phyloP scores from a whole-genome alignment of 2,888 invertebrate genomes.

The Prenolepis imparis region DNA sequence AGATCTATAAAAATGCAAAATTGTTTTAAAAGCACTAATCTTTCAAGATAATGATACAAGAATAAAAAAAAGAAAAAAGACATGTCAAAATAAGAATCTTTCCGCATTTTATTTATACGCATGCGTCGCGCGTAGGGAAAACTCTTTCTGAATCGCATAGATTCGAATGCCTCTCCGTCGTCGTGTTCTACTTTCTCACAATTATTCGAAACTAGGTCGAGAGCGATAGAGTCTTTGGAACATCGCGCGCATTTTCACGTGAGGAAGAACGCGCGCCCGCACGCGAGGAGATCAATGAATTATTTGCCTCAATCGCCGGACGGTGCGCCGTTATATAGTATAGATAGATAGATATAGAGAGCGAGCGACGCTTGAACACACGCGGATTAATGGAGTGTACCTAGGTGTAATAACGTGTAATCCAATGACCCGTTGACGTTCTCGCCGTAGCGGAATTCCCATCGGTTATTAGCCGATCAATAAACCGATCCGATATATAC shows the following conservation, averaged over 20 bases:
- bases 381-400: slow-evolving; percentile 43
- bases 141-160: slow-evolving; percentile 24
- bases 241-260: slow-evolving; percentile 16
- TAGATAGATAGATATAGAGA: no score
- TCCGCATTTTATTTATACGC: slow-evolving; percentile 2
- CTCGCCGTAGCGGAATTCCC: slow-evolving; percentile 56
- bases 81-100: background rate
- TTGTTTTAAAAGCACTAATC: background rate
- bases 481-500: slow-evolving; percentile 35
- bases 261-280: background rate
- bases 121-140: slow-evolving; percentile 24
- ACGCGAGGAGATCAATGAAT: slow-evolving; percentile 34
- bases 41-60: background rate
- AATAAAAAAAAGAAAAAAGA: background rate
- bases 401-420: slow-evolving; percentile 48
- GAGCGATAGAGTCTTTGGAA: slow-evolving; percentile 3
- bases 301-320: slow-evolving; percentile 19
- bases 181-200: slow-evolving; percentile 44
- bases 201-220: slow-evolving; percentile 53
- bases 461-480: slow-evolving; percentile 42
- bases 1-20: background rate
- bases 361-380: background rate
- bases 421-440: slow-evolving; percentile 53
- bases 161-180: slow-evolving; percentile 20
- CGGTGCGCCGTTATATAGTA: background rate